Percentiles rank a stretch among this genome's conserved stretches.
Evolutionary conservation across 2,888 invertebrate genomes (phyloP).

Genomic region (Nowickia ferox): DNA sequence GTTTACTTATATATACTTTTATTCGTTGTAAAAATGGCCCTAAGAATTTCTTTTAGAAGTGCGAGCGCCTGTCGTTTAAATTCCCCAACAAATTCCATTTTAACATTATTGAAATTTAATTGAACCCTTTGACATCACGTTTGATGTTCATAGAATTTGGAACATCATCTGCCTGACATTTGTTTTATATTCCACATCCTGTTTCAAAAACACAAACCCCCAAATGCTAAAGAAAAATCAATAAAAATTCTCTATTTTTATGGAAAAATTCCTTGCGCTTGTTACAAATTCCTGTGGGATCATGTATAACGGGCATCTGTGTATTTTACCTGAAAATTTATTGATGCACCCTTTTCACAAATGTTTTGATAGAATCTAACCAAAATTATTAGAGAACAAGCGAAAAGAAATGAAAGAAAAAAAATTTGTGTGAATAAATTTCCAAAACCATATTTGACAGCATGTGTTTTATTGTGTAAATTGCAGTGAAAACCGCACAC

Average conservation of each 20-base stretch:
- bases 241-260: slow-evolving; percentile 68
- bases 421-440: neutral
- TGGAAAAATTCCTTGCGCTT: slow-evolving; percentile 36
- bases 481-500: slow-evolving; percentile 57
- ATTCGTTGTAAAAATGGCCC: no score
- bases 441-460: slow-evolving; percentile 55
- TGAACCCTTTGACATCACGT: slow-evolving; percentile 39
- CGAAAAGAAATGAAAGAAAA: neutral
- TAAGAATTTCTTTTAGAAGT: no score
- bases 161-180: slow-evolving; percentile 58
- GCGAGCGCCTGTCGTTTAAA: neutral
- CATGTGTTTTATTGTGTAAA: slow-evolving; percentile 63
- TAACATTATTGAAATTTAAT: slow-evolving; percentile 37
- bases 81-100: slow-evolving; percentile 22
- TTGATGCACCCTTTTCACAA: slow-evolving; percentile 62
- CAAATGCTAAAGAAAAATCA: slow-evolving; percentile 39
- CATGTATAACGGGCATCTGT: slow-evolving; percentile 43
- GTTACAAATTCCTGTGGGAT: slow-evolving; percentile 66
- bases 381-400: slow-evolving; percentile 21
- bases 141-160: neutral
- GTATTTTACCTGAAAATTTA: slow-evolving; percentile 60
- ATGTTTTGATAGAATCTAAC: slow-evolving; percentile 67
- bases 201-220: slow-evolving; percentile 10
- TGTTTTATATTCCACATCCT: slow-evolving; percentile 6
- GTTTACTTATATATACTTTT: no score